Evolutionary conservation across 2,113 vertebrate species (phyloP).

Genomic region (Probosciger aterrimus): DNA sequence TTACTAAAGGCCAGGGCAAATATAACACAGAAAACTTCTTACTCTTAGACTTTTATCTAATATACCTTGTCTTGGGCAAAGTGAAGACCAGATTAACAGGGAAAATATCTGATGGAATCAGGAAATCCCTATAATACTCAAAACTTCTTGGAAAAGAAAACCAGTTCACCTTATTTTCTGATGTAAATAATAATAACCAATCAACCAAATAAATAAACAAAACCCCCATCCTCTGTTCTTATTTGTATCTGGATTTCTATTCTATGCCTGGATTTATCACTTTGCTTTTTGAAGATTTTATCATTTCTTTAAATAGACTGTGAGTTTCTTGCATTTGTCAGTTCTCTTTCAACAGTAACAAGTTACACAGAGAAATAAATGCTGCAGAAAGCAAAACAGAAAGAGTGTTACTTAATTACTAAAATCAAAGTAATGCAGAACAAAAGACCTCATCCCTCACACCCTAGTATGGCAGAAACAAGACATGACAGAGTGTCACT

Average conservation of each 20-base stretch:
- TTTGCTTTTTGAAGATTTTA: neutral
- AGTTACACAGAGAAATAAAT: neutral
- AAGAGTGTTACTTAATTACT: neutral
- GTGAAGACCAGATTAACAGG: neutral
- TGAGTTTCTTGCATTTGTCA: neutral
- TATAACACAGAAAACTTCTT: neutral
- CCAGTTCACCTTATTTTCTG: neutral
- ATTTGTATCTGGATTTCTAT: neutral
- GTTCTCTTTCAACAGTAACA: neutral
- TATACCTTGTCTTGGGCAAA: neutral
- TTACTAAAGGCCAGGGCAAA: neutral
- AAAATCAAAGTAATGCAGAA: conserved; percentile 2
- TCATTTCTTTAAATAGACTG: neutral
- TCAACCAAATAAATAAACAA: neutral
- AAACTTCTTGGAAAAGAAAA: neutral
- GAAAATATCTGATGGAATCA: neutral
- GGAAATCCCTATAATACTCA: neutral
- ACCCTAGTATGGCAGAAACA: neutral
- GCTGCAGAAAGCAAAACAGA: neutral
- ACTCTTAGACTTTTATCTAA: neutral
- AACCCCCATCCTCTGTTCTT: fast-evolving
- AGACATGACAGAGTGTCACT: neutral
- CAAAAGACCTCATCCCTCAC: neutral
- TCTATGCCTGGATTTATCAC: neutral
- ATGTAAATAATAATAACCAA: neutral